Evolutionary conservation across 2,888 invertebrate species (phyloP), one percentile per base, ranked within the genome.

Genomic region (Prostheceraeus crozeri): DNA sequence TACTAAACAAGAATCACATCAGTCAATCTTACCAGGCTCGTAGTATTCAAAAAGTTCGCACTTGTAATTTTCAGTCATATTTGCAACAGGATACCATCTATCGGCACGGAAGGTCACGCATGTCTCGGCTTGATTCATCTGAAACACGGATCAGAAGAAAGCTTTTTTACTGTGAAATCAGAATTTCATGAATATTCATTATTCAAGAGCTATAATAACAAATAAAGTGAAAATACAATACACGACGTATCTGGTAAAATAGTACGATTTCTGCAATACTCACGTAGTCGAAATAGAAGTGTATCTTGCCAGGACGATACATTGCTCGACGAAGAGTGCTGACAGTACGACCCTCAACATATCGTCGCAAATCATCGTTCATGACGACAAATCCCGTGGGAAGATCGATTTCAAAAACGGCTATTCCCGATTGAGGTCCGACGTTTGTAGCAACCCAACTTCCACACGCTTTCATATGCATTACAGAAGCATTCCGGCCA

Each of bases 81-180:
- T 94, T 52, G 93, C 93, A 1, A 93, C 89, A 0, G 93, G 93
- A 78, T 83, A 86, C 91, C 91, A 94, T 66, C 94, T 82, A 77
- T 91, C 89, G 58, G 91, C 83, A 1, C 89, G 87, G 74, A 91
- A 88, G 77, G 88, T 86, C 8, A 94, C 84, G 72, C 94, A 94
- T 3, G 87, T 76, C 69, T 71, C 84, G 74, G 85, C 31, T 16
- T 45, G 16, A 14, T 51, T 25, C 23, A 58, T 8, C 58, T 58
- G 25, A 54, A 57, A 16, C 23, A 53, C 11, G 19, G 19, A 48
- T 48, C 6, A n/a, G n/a, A n/a, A n/a, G n/a, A n/a, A n/a, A n/a
- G n/a, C n/a, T n/a, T n/a, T n/a, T n/a, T n/a, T n/a, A n/a, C n/a
- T n/a, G n/a, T n/a, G n/a, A n/a, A n/a, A n/a, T n/a, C n/a, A n/a